phyloP scores from a whole-genome alignment of 2,797 vertebrate species.

The Syndactyla subalaris region DNA sequence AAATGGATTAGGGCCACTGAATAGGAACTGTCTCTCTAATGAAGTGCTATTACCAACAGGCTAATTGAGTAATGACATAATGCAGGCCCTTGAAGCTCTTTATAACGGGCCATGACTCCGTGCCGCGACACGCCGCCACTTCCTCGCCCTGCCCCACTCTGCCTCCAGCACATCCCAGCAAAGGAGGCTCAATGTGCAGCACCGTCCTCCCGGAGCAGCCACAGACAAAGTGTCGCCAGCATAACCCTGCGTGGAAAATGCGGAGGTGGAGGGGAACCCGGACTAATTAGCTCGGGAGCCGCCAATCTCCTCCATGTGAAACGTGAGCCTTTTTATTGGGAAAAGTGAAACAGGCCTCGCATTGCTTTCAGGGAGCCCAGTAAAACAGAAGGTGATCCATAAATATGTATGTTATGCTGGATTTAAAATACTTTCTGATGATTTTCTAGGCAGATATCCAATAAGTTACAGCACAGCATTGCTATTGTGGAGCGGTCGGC shows the following conservation, averaged over 20 bases:
- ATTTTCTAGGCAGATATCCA: constrained; percentile 76
- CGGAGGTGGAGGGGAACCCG: constrained; percentile 78
- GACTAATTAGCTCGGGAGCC: constrained; percentile 74
- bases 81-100: constrained; percentile 63
- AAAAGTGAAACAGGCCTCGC: constrained; percentile 69
- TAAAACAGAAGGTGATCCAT: constrained; percentile 75
- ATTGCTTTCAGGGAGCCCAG: constrained; percentile 70
- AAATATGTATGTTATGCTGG: constrained; percentile 62
- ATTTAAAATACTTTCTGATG: constrained; percentile 68
- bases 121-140: constrained; percentile 2
- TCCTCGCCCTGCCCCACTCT: constrained; percentile 28
- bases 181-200: constrained; percentile 63
- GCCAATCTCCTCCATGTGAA: constrained; percentile 74
- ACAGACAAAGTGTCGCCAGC: constrained; percentile 83
- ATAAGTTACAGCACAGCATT: constrained; percentile 32
- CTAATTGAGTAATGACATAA: constrained; percentile 78
- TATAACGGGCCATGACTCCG: constrained; percentile 10
- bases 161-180: constrained; percentile 57
- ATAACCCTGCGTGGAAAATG: constrained; percentile 85
- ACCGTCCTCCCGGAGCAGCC: constrained; percentile 62
- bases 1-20: constrained; percentile 66
- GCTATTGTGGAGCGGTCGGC: neutral
- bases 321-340: constrained; percentile 73
- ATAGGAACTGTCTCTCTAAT: constrained; percentile 70
- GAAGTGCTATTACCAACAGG: constrained; percentile 72